Evolutionary conservation across 2,888 invertebrate genomes (phyloP), one percentile per base, ranked within the genome.

Genomic region (Osedax fenrisi): DNA sequence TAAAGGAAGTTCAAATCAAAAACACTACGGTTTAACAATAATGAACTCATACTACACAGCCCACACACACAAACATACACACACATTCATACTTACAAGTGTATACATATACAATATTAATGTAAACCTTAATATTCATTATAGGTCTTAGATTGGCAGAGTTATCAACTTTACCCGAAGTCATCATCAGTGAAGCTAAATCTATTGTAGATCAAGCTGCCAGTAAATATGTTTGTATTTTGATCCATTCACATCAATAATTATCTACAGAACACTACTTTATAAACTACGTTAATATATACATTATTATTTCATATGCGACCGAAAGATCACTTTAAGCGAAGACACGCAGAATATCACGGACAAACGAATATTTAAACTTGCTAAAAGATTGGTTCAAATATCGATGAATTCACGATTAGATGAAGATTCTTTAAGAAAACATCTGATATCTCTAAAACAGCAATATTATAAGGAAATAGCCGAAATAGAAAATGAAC

Each of bases 131-230:
- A n/a, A n/a, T n/a, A n/a, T n/a, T 25, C 3, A 24, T 24, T 59
- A n/a, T 75, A 85, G 85, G 85, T 24, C 80, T 86, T 70, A 83
- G 84, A 73, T 78, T 86, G 26, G 85, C 85, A 21, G 82, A 84
- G 75, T 77, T 85, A 74, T 83, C 85, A 1, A 82, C 83, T 1
- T 81, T 85, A 78, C 84, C 85, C 5, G 73, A 76, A 73, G 67
- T 76, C 66, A 81, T 85, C 2, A 77, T 85, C 17, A 76, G 79
- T 5, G 80, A 83, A 25, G 85, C 85, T 2, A 81, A 79, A 75
- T 64, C 77, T 13, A 74, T 83, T 27, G 80, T 80, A 10, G 27
- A 76, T 3, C 76, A 76, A 64, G 77, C 82, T 0, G 77, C 79
- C 24, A n/a, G n/a, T n/a, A n/a, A n/a, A n/a, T n/a, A n/a, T n/a